Conservation (phyloP, 2,113 vertebrate genomes). For the Perca fluviatilis region DNA sequence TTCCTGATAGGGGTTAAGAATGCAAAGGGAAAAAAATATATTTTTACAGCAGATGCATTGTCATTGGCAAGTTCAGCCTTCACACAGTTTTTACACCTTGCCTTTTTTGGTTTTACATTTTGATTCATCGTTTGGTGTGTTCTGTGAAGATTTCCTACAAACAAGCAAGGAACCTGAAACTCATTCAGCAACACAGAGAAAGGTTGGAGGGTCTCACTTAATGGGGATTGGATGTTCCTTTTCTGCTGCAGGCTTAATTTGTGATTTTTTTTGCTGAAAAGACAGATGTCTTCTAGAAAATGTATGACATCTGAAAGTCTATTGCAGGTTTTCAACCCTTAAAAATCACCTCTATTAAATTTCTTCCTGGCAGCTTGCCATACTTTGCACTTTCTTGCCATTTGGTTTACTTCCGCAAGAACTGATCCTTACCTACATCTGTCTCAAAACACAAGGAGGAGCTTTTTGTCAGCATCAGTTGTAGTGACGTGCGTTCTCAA, state of each 20-base stretch:
- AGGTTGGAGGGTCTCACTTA: constrained; percentile 13
- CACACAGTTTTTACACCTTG: background rate
- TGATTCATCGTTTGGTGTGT: background rate
- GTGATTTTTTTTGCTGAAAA: constrained; percentile 21
- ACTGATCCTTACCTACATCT: background rate
- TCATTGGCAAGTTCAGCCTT: background rate
- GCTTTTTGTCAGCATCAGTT: background rate
- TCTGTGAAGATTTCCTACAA: background rate
- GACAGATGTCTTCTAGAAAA: constrained; percentile 7
- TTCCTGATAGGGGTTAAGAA: background rate
- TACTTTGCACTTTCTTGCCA: constrained; percentile 14
- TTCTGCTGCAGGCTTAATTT: constrained; percentile 20
- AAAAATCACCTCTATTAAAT: constrained; percentile 17
- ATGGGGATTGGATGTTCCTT: constrained; percentile 3
- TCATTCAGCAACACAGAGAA: background rate
- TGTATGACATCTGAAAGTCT: background rate
- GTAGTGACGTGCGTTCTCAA: background rate
- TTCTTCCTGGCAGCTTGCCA: constrained; percentile 2
- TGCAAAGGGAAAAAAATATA: accelerated
- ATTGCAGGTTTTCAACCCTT: constrained; percentile 11
- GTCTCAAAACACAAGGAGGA: background rate
- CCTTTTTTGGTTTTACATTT: background rate
- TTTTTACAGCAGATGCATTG: background rate
- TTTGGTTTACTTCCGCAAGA: background rate
- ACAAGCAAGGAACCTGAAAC: background rate